phyloP scores from a whole-genome alignment of 2,888 invertebrate species.

The Megamerina dolium region DNA sequence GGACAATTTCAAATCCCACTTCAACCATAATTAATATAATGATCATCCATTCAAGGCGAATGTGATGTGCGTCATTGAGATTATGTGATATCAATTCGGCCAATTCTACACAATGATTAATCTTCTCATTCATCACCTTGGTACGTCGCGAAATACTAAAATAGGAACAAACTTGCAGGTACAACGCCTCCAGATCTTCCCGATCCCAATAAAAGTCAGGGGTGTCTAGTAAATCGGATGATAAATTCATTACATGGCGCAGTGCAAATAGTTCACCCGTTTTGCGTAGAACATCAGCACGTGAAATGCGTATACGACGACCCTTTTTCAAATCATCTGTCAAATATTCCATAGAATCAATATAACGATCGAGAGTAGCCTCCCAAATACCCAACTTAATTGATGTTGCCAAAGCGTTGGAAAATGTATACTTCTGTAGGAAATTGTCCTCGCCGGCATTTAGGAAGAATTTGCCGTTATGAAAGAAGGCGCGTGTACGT shows the following conservation, averaged over 20 bases:
- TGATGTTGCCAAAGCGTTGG: slow-evolving; percentile 88
- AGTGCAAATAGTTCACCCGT: slow-evolving; percentile 85
- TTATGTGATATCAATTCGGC: slow-evolving; percentile 84
- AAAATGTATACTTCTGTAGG: slow-evolving; percentile 88
- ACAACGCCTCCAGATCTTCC: slow-evolving; percentile 79
- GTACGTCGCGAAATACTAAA: slow-evolving; percentile 81
- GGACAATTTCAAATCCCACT: slow-evolving; percentile 78
- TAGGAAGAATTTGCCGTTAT: slow-evolving; percentile 44
- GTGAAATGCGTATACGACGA: slow-evolving; percentile 57
- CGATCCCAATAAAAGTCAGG: slow-evolving; percentile 99
- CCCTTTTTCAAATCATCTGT: slow-evolving; percentile 75
- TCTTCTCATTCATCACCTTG: slow-evolving; percentile 92
- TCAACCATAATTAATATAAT: slow-evolving; percentile 93
- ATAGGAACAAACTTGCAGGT: slow-evolving; percentile 74
- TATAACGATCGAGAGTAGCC: slow-evolving; percentile 73
- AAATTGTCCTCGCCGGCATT: slow-evolving; percentile 53
- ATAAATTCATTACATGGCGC: slow-evolving; percentile 83
- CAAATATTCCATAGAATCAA: slow-evolving; percentile 75
- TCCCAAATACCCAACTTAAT: slow-evolving; percentile 96
- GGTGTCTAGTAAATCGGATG: slow-evolving; percentile 88
- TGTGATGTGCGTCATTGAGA: slow-evolving; percentile 87
- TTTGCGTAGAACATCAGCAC: slow-evolving; percentile 61
- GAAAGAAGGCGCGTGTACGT: slow-evolving; percentile 46
- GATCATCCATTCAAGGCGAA: slow-evolving; percentile 95
- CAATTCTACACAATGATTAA: slow-evolving; percentile 89